Percentiles rank a stretch among this genome's conserved stretches.
phyloP scores from a whole-genome alignment of 2,888 invertebrate species.

The Syrista parreyssii region DNA sequence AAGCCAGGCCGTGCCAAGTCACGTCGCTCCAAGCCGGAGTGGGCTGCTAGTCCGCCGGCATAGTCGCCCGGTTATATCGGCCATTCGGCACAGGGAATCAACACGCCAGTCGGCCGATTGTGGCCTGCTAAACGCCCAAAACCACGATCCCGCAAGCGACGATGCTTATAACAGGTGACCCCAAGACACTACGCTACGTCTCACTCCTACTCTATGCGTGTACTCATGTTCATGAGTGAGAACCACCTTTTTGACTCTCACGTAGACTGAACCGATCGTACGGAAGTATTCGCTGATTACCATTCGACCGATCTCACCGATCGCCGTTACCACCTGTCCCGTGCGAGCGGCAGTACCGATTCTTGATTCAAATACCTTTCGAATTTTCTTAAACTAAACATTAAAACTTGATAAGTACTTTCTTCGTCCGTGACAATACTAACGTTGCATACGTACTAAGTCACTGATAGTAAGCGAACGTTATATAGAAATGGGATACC shows the following conservation, averaged over 20 bases:
- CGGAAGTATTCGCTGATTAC: slow-evolving; percentile 35
- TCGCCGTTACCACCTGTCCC: background rate
- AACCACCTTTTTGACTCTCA: background rate
- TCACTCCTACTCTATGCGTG: background rate
- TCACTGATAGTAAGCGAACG: background rate
- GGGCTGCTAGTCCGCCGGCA: slow-evolving; percentile 22
- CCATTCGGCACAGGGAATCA: slow-evolving; percentile 43
- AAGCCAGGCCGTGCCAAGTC: slow-evolving; percentile 27
- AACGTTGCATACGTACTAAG: background rate
- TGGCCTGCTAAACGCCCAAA: slow-evolving; percentile 58
- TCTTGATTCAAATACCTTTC: background rate
- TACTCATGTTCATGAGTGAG: background rate
- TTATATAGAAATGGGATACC: background rate
- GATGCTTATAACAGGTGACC: slow-evolving; percentile 54
- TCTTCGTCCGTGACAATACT: background rate
- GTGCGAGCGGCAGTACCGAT: background rate
- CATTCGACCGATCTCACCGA: background rate
- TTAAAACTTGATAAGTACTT: background rate
- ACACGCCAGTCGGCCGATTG: slow-evolving; percentile 57
- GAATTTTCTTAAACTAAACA: background rate
- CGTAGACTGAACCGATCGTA: slow-evolving; percentile 29
- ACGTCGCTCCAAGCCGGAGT: slow-evolving; percentile 23
- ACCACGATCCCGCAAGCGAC: slow-evolving; percentile 55
- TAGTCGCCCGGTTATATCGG: slow-evolving; percentile 36
- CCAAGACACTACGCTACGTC: slow-evolving; percentile 10